Evolutionary conservation across 2,888 invertebrate genomes (phyloP), one percentile per base, ranked within the genome.

Genomic region (Muschampia plurimacula): DNA sequence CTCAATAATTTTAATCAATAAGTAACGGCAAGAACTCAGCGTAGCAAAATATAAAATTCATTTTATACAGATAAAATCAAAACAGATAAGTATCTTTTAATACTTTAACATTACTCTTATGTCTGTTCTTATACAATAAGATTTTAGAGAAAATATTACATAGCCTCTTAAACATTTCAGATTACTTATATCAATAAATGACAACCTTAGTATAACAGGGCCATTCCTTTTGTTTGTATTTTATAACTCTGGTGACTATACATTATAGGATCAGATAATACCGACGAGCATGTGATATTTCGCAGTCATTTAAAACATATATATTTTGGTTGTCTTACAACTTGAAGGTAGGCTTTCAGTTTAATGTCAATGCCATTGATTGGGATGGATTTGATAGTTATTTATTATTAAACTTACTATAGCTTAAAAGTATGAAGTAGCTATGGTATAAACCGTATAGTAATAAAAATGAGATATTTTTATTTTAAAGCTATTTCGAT

Each of bases 61-160:
- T 55, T 64, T 69, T 55, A 63, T 63, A 57, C n/a, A 55, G 69
- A 69, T 69, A 69, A 41, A 41, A 69, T 69, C 55, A 39, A 52
- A 10, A 28, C 28, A 69, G 69, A 69, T 63, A 63, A n/a, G 41
- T 55, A 69, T 69, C 69, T 9, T 41, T 62, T 69, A 69, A 69
- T 57, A 70, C 69, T 65, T 70, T 59, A 44, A 64, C 55, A 65
- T 49, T 59, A 44, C 15, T 70, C 65, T 70, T 65, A 49, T 65
- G 57, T 65, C 65, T 70, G 55, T 36, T 52, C 41, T 22, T 69
- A 62, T 69, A 65, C 65, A 69, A 69, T 64, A 41, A 55, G 41
- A 41, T 69, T 63, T 64, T 69, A 69, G 39, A 69, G 63, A 52
- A 69, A 69, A 69, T 55, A 55, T 69, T 63, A 69, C 52, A 55